phyloP scores from a whole-genome alignment of 2,113 vertebrate genomes.

The Microtus pennsylvanicus region DNA sequence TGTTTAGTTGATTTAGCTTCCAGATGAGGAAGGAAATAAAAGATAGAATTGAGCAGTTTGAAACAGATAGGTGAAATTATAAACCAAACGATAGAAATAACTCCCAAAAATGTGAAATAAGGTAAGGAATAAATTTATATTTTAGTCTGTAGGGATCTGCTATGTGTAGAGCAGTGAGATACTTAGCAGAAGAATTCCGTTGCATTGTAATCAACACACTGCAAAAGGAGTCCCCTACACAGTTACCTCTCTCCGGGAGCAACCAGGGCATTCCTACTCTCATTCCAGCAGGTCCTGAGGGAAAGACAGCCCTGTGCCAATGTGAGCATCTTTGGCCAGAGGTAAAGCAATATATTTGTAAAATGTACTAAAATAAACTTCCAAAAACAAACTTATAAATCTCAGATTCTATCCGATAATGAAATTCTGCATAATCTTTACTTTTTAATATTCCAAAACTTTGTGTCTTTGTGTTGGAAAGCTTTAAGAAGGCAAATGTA shows the following conservation, averaged over 20 bases:
- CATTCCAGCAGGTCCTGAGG: background rate
- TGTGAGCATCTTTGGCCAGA: background rate
- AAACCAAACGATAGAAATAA: slow-evolving; percentile 58
- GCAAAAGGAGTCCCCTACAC: background rate
- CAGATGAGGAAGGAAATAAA: slow-evolving; percentile 63
- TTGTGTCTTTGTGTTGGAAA: background rate
- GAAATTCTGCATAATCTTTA: background rate
- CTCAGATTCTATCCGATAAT: background rate
- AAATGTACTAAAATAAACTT: background rate
- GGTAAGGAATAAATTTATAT: slow-evolving; percentile 49
- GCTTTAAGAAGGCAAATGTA: background rate
- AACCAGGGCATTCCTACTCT: background rate
- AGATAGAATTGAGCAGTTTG: slow-evolving; percentile 39
- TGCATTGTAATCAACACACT: background rate
- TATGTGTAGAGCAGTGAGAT: background rate
- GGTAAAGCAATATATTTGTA: slow-evolving; percentile 32
- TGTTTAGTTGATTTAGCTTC: slow-evolving; percentile 56
- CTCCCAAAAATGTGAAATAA: slow-evolving; percentile 41
- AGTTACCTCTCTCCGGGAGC: background rate
- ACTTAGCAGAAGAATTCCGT: background rate
- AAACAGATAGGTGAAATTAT: slow-evolving; percentile 18
- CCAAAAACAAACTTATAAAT: background rate
- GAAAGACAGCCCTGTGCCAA: background rate
- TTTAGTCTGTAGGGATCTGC: background rate
- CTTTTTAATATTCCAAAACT: background rate